Percentiles rank a stretch among this genome's conserved stretches.
Conservation (phyloP, 2,888 invertebrate genomes). For the Lingula anatina region DNA sequence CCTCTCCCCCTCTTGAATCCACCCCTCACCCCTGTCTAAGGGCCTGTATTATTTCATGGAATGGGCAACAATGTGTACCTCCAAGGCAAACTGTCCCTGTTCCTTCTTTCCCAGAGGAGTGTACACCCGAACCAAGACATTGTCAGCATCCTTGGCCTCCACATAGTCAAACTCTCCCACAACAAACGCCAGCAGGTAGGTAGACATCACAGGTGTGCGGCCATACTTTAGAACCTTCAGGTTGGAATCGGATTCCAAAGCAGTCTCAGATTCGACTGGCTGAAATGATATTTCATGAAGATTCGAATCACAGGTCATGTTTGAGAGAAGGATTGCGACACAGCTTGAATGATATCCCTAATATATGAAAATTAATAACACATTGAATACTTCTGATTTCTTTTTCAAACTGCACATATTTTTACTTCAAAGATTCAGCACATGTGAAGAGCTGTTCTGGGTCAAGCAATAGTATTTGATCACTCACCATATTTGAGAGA, state of each 20-base stretch:
- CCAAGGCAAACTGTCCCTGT: conserved; percentile 85
- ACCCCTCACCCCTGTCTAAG: too few species aligned
- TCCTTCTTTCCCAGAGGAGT: conserved; percentile 83
- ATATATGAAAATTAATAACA: too few species aligned
- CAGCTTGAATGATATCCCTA: too few species aligned
- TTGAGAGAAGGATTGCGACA: too few species aligned
- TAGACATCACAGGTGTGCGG: conserved; percentile 88
- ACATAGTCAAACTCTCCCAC: conserved; percentile 94
- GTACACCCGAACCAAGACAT: conserved; percentile 61
- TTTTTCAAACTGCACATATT: not conserved
- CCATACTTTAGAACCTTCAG: conserved; percentile 67
- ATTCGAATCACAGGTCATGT: too few species aligned
- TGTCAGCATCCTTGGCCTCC: conserved; percentile 77
- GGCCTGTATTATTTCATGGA: too few species aligned
- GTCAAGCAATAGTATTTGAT: too few species aligned
- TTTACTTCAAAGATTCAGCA: too few species aligned
- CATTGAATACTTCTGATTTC: too few species aligned
- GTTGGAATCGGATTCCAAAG: conserved; percentile 37
- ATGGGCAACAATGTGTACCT: too few species aligned
- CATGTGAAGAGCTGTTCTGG: too few species aligned
- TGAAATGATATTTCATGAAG: conserved; percentile 15
- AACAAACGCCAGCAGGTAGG: conserved; percentile 88
- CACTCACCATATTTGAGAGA: conserved; percentile 82
- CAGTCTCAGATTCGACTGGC: conserved; percentile 39
- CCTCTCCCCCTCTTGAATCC: too few species aligned